These are phyloP conservation scores for Progne subis DNA, from an alignment of 2,113 vertebrate species.

Conservation along the genomic window DNA sequence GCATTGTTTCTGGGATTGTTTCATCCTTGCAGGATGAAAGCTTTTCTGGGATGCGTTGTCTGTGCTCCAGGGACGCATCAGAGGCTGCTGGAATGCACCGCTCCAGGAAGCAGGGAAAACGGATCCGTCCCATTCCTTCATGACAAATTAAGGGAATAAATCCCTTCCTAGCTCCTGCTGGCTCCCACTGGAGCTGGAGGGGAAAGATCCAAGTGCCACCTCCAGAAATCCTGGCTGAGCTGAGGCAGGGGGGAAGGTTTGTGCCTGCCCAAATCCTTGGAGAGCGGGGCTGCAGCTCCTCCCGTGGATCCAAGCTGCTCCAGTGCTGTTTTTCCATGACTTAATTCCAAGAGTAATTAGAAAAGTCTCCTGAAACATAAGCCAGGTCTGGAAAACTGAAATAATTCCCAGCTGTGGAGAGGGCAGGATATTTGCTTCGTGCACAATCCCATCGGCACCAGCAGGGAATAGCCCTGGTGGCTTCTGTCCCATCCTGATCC, in stretches of 20 bases:
- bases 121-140: accelerated
- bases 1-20: background rate
- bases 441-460: accelerated
- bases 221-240: background rate
- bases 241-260: background rate
- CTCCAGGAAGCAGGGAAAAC: background rate
- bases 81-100: background rate
- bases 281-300: background rate
- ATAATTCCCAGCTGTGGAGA: background rate
- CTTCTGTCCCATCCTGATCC: background rate
- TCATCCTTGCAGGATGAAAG: background rate
- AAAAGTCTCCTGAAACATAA: background rate
- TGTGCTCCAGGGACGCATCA: background rate
- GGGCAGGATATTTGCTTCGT: accelerated
- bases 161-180: background rate
- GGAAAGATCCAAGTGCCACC: background rate
- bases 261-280: background rate
- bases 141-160: background rate
- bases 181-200: accelerated
- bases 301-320: accelerated
- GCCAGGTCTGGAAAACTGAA: background rate
- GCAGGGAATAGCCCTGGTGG: background rate
- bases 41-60: background rate
- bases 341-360: background rate
- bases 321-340: background rate